Evolutionary conservation across 2,113 vertebrate genomes (phyloP), one percentile per base, ranked within the genome.

Genomic region (Polypterus bichir): DNA sequence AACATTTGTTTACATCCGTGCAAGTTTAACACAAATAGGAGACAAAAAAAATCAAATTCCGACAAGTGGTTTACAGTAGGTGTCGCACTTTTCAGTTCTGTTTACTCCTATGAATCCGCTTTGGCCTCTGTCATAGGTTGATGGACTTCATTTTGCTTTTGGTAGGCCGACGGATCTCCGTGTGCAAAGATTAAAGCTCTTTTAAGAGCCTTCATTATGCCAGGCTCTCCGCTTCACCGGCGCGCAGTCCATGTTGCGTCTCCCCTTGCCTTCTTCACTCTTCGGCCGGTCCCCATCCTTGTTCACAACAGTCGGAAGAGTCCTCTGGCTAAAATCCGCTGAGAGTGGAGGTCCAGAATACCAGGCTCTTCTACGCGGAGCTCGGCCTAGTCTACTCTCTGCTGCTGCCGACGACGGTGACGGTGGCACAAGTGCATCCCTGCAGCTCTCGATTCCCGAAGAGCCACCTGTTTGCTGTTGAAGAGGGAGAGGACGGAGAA

Each of bases 221-320:
- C 87, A 89, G 5, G 87, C 87, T 54, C 65, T 83, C 62, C 82
- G 85, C 60, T 86, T 88, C n/a, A 82, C 68, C 4, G 82, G 83
- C 54, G 81, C 49, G 9, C 77, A 73, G 1, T 77, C 69, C 44
- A 11, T 63, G 1, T 67, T 44, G 3, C 6, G 53, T 1, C 67
- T 52, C 48, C 73, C 74, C 3, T 64, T 54, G 44, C 69, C 73
- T 44, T 85, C 84, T 62, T 86, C 77, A 53, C 81, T 86, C 58
- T 62, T 70, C 44, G 83, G 82, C 74, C 80, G 68, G 9, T 48
- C 51, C 54, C 64, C 65, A 46, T 64, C 44, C 44, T 6, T 59
- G 45, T 68, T 62, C 5, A 63, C 71, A 3, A 65, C 65, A 5
- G 64, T 55, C 54, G 64, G 69, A 3, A 66, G 49, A n/a, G 66